Conservation (phyloP, 2,797 vertebrate genomes). For the Galagoides demidoff region DNA sequence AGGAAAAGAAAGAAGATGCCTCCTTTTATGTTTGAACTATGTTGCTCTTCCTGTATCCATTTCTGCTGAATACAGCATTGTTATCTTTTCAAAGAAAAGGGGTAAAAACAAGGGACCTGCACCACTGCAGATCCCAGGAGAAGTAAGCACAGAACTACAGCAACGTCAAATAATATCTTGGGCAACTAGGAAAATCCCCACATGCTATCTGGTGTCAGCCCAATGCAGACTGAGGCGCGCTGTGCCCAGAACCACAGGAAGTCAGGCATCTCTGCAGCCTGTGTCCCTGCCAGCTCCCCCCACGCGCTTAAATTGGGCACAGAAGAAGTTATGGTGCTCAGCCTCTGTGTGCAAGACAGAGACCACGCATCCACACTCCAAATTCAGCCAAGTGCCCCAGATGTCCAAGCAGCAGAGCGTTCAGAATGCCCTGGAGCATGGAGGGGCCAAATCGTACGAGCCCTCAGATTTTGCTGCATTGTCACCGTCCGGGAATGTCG, state of each 20-base stretch:
- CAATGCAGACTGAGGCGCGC: conserved; percentile 64
- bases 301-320: conserved; percentile 41
- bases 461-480: conserved; percentile 83
- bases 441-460: not conserved
- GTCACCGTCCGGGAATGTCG: conserved; percentile 63
- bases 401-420: not conserved
- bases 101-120: conserved; percentile 40
- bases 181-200: conserved; percentile 74
- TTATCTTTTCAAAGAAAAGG: conserved; percentile 57
- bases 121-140: conserved; percentile 82
- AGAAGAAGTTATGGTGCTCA: conserved; percentile 76
- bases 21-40: conserved; percentile 61
- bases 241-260: conserved; percentile 68
- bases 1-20: conserved; percentile 51
- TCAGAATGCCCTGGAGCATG: not conserved
- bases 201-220: conserved; percentile 57
- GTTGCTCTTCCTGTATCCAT: conserved; percentile 65
- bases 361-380: conserved; percentile 16
- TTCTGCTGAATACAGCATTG: conserved; percentile 83
- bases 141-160: conserved; percentile 80
- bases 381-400: not conserved
- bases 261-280: conserved; percentile 78
- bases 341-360: conserved; percentile 49
- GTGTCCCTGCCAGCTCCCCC: conserved; percentile 71
- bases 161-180: conserved; percentile 68